Percentiles rank a stretch among this genome's conserved stretches.
Conservation (phyloP, 1,140 invertebrate genomes). For the Thaumatotibia leucotreta region DNA sequence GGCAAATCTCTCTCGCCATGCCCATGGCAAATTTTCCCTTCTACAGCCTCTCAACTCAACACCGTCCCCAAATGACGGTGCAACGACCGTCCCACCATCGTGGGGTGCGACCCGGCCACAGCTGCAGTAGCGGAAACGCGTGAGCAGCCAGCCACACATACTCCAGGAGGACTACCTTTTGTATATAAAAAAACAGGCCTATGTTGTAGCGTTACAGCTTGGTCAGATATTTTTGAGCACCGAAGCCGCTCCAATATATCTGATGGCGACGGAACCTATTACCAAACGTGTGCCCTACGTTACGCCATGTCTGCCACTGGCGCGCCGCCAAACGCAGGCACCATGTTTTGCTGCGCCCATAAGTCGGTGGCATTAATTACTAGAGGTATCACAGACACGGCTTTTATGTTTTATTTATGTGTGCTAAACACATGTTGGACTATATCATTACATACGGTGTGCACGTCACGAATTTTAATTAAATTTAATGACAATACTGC, state of each 20-base stretch:
- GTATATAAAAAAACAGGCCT: no score
- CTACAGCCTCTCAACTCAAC: no score
- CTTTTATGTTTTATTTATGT: conserved; percentile 13
- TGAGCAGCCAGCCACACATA: no score
- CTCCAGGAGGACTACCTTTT: no score
- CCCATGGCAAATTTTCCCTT: no score
- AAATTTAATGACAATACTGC: conserved; percentile 1
- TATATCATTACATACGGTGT: conserved; percentile 8
- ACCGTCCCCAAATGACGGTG: no score
- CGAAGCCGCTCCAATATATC: background rate
- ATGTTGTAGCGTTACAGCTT: no score
- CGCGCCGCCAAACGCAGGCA: conserved; percentile 24
- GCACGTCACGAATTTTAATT: conserved; percentile 7
- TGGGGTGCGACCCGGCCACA: no score
- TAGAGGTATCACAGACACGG: conserved; percentile 9
- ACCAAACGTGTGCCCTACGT: conserved; percentile 24
- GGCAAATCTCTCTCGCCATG: no score
- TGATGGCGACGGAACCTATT: background rate
- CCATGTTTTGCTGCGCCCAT: conserved; percentile 12
- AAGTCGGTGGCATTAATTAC: conserved; percentile 14
- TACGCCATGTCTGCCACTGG: conserved; percentile 31
- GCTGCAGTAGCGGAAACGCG: no score
- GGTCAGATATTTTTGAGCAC: background rate
- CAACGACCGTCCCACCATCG: no score
- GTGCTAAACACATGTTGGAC: conserved; percentile 11